These are phyloP conservation scores for Pammene fasciana DNA, from an alignment of 2,888 invertebrate genomes.

Conservation along the genomic window DNA sequence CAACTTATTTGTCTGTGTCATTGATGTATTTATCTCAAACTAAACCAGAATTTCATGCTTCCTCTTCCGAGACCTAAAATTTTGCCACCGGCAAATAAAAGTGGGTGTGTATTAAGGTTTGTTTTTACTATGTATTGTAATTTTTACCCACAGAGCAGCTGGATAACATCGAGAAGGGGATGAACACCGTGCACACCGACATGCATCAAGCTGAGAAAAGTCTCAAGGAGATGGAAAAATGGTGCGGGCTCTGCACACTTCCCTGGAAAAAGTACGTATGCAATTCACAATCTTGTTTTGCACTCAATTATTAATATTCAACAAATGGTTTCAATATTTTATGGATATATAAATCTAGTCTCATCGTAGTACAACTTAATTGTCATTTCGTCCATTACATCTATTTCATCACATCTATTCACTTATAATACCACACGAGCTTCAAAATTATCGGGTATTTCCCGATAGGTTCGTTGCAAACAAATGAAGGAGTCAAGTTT, in stretches of 20 bases:
- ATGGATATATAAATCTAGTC: too few species aligned
- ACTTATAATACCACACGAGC: too few species aligned
- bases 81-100: slow-evolving; percentile 25
- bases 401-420: too few species aligned
- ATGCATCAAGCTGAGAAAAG: slow-evolving; percentile 98
- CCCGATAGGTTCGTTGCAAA: too few species aligned
- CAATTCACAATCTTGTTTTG: neutral
- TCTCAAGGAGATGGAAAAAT: slow-evolving; percentile 98
- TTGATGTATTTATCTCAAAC: slow-evolving; percentile 5
- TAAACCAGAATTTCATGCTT: neutral
- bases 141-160: slow-evolving; percentile 88
- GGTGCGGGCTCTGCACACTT: slow-evolving; percentile 96
- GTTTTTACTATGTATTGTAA: neutral
- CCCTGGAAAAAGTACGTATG: slow-evolving; percentile 93
- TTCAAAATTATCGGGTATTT: too few species aligned
- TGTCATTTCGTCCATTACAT: too few species aligned
- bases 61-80: neutral
- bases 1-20: slow-evolving; percentile 36
- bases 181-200: slow-evolving; percentile 98
- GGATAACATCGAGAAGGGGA: slow-evolving; percentile 97
- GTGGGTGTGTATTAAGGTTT: neutral
- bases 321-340: too few species aligned
- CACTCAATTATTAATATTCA: too few species aligned
- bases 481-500: too few species aligned
- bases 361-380: too few species aligned